phyloP scores from a whole-genome alignment of 2,113 vertebrate species.

The Megalops atlanticus region DNA sequence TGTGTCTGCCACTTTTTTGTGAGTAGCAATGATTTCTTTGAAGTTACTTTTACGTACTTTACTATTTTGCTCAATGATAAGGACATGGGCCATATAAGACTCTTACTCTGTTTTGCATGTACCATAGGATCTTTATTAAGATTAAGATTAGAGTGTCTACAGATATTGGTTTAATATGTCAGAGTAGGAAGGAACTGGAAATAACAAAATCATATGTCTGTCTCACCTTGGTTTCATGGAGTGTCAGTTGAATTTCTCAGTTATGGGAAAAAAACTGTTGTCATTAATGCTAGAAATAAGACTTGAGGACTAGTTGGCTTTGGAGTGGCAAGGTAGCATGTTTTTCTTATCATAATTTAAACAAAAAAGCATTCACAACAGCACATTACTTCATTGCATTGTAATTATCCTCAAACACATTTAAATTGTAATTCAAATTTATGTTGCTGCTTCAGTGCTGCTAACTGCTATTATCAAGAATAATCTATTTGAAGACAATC shows the following conservation, averaged over 20 bases:
- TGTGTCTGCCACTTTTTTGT: neutral
- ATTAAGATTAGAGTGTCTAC: neutral
- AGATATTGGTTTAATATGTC: neutral
- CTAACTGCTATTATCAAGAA: neutral
- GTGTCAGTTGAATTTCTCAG: neutral
- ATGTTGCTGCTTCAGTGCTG: constrained; percentile 4
- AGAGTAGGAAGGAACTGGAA: neutral
- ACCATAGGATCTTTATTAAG: neutral
- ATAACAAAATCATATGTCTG: too few relatives aligned
- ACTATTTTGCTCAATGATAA: too few relatives aligned
- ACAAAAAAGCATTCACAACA: neutral
- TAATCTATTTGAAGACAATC: neutral
- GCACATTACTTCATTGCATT: neutral
- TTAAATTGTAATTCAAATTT: constrained; percentile 8
- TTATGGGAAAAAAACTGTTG: neutral
- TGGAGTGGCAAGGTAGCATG: neutral
- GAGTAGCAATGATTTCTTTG: neutral
- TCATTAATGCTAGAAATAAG: neutral
- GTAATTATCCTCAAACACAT: neutral
- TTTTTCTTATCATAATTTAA: neutral
- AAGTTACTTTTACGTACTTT: neutral
- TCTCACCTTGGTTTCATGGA: too few relatives aligned
- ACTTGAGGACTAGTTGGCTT: neutral
- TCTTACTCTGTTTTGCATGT: neutral
- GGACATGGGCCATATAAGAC: too few relatives aligned